These are phyloP conservation scores for Pristionchus pacificus DNA, from an alignment of 1,140 invertebrate genomes.

Conservation along the genomic window DNA sequence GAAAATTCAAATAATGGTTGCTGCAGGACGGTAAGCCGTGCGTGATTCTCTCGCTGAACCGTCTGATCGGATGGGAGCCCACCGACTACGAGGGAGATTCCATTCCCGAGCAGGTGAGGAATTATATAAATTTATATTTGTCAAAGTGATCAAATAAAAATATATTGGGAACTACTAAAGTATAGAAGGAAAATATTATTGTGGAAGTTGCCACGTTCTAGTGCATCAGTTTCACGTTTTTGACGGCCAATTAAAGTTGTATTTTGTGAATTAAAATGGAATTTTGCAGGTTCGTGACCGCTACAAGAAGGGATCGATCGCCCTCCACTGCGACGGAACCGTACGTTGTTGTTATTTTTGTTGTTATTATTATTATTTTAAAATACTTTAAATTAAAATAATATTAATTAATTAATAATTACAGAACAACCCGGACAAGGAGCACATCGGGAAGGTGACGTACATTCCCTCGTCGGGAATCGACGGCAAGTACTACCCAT, in stretches of 20 bases:
- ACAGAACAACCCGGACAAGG: conserved; percentile 45
- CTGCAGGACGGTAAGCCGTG: conserved; percentile 37
- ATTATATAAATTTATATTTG: too few relatives aligned
- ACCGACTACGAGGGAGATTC: conserved; percentile 37
- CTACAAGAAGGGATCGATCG: conserved; percentile 48
- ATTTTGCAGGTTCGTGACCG: conserved; percentile 18
- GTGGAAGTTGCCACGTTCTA: too few relatives aligned
- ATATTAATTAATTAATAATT: conserved; percentile 17
- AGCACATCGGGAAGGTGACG: conserved; percentile 43
- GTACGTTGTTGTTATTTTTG: conserved; percentile 37
- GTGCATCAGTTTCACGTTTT: too few relatives aligned
- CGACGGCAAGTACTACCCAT: conserved; percentile 52
- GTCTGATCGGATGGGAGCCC: conserved; percentile 54
- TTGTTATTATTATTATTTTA: conserved; percentile 34
- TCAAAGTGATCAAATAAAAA: too few relatives aligned
- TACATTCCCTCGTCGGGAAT: conserved; percentile 52
- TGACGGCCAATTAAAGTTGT: too few relatives aligned
- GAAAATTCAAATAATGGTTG: neutral
- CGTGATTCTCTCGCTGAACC: conserved; percentile 52
- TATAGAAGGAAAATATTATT: too few relatives aligned
- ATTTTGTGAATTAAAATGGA: too few relatives aligned
- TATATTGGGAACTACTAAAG: too few relatives aligned
- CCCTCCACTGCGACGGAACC: conserved; percentile 50
- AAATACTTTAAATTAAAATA: neutral
- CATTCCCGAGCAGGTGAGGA: conserved; percentile 40